A percentile compares a stretch with the other conserved stretches of the same genome.
phyloP scores from a whole-genome alignment of 2,113 vertebrate genomes.

The Pelvicachromis taeniatus region DNA sequence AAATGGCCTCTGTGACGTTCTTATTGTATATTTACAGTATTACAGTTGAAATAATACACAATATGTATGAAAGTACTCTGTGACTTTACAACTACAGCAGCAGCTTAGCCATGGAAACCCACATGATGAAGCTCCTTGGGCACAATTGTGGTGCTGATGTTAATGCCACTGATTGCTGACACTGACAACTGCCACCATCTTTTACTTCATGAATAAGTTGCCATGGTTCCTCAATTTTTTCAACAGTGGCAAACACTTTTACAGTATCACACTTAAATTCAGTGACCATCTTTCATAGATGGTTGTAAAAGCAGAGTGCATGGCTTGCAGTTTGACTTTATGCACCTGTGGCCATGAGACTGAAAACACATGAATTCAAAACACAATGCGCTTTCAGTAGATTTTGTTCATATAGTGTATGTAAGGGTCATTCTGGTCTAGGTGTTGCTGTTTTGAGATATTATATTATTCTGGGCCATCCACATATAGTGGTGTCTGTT shows the following conservation, averaged over 20 bases:
- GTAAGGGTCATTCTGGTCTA: not conserved
- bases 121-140: not conserved
- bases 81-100: not conserved
- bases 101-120: not conserved
- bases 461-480: not conserved
- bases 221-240: not conserved
- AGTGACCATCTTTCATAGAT: not conserved
- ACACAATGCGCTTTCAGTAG: not conserved
- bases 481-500: not conserved
- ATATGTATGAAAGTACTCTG: not conserved
- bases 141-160: not conserved
- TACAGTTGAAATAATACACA: not conserved
- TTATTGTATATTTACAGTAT: not conserved
- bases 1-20: no score
- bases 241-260: not conserved
- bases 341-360: not conserved
- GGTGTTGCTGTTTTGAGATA: not conserved
- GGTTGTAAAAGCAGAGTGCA: not conserved
- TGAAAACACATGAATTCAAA: not conserved
- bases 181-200: accelerated
- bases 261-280: not conserved
- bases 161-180: not conserved
- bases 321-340: not conserved
- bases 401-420: not conserved
- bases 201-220: not conserved